These are phyloP conservation scores for Drosophila phalerata DNA, from an alignment of 2,888 invertebrate species.

Conservation along the genomic window DNA sequence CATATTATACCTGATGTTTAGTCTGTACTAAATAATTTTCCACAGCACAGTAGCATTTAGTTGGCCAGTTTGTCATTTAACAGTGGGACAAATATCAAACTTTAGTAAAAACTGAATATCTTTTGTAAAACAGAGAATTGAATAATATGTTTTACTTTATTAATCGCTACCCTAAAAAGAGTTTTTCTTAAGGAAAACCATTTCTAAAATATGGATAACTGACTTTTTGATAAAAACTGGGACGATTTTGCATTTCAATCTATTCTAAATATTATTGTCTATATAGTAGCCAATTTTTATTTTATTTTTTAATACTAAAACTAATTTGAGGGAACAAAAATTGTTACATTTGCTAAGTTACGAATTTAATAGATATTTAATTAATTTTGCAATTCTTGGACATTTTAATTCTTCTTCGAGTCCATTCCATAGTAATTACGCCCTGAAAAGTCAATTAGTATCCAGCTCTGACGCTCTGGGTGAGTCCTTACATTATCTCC, in stretches of 20 bases:
- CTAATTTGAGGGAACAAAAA: too few species aligned
- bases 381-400: neutral
- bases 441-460: slow-evolving; percentile 59
- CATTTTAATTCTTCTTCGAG: neutral
- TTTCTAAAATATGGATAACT: too few species aligned
- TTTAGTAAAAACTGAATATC: neutral
- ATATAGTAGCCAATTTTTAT: too few species aligned
- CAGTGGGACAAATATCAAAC: slow-evolving; percentile 17
- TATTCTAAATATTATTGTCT: too few species aligned
- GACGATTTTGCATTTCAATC: too few species aligned
- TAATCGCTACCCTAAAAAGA: too few species aligned
- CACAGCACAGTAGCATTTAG: slow-evolving; percentile 11
- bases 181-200: too few species aligned
- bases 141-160: neutral
- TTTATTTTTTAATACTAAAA: too few species aligned
- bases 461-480: slow-evolving; percentile 4
- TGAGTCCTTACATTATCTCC: slow-evolving; percentile 42
- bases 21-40: slow-evolving; percentile 33
- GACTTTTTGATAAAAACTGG: too few species aligned
- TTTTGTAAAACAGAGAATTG: neutral
- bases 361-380: neutral
- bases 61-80: slow-evolving; percentile 5
- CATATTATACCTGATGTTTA: slow-evolving; percentile 35
- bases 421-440: slow-evolving; percentile 25
- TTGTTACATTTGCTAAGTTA: too few species aligned